A percentile compares a stretch with the other conserved stretches of the same genome.
phyloP scores from a whole-genome alignment of 2,797 vertebrate species.

The Cercopithecus hamlyni region DNA sequence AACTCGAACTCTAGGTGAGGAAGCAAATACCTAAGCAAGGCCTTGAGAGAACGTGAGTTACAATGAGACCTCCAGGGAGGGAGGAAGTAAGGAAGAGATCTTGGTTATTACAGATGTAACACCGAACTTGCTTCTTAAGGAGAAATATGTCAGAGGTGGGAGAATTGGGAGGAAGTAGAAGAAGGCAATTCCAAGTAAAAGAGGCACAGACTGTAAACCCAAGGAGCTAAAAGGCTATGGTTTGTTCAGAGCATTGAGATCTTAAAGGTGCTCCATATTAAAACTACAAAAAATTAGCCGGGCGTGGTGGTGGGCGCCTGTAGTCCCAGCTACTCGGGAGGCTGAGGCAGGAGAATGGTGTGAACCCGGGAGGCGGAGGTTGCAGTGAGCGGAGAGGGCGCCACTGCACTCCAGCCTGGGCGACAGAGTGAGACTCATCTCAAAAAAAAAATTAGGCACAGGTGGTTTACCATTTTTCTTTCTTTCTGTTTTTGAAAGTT shows the following conservation, averaged over 20 bases:
- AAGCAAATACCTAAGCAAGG: not conserved
- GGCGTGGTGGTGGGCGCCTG: rapidly evolving
- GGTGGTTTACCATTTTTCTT: not conserved
- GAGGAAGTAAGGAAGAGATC: not conserved
- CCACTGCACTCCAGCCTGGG: too few relatives aligned
- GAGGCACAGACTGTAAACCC: not conserved
- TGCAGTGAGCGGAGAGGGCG: rapidly evolving
- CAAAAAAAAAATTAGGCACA: not conserved
- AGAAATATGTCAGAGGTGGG: not conserved
- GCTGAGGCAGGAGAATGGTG: too few relatives aligned
- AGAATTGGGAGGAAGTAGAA: not conserved
- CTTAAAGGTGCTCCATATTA: not conserved
- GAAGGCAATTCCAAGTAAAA: not conserved
- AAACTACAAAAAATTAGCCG: too few relatives aligned
- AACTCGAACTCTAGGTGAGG: not conserved
- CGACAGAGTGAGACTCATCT: too few relatives aligned
- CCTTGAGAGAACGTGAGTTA: not conserved
- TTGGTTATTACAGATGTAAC: not conserved
- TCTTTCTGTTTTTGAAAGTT: constrained; percentile 1
- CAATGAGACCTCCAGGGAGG: not conserved
- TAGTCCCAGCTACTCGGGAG: too few relatives aligned
- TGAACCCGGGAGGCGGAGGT: too few relatives aligned
- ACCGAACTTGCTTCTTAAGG: not conserved
- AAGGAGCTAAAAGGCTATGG: not conserved
- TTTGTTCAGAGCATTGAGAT: not conserved